Base-by-base conservation (phyloP, 1,140 invertebrate species). In the Drosophila micromelanica region DNA sequence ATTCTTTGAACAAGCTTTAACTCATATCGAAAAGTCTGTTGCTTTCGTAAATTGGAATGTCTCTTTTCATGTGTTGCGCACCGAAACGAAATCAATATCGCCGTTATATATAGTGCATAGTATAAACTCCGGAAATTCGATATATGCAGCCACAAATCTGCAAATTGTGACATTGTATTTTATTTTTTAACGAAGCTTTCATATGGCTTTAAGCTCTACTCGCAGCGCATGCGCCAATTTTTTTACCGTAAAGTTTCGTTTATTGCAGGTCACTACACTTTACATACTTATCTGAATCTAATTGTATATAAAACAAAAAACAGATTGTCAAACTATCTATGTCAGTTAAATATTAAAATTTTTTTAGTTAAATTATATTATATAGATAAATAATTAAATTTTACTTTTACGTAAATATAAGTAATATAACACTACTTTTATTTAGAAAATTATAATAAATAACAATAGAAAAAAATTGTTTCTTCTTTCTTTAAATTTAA, bases 121-220 rank as follows among this genome's bases (percentile, higher is more conserved):
- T 6, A 17, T 17, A 11, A 15, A 38, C n/a, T 13, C 1, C 15
- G 55, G 2, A 23, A 12, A 8, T 7, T 32, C n/a, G 8, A 57
- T 43, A 15, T 56, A 43, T 27, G 40, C 17, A 57, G 2, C 23
- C 55, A 30, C 38, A 30, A 52, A 52, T 17, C 51, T 52, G 30
- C 27, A 43, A 51, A 42, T 15, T 57, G 12, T 42, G 23, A 42
- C 23, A 30, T 43, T 43, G 17, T 57, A 42, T 30, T 57, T 43
- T 57, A 13, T 15, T 12, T 11, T 12, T 27, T 15, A 6, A 30
- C 1, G 3, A 11, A 42, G 40, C 20, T 57, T 57, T 30, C 23
- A 42, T 23, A 43, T 57, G 55, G 37, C 37, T 57, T 12, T 5
- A n/a, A 57, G 9, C 20, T 11, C 35, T 3, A 12, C 2, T 11